phyloP scores from a whole-genome alignment of 1,140 invertebrate genomes.

The Gryon sp. region DNA sequence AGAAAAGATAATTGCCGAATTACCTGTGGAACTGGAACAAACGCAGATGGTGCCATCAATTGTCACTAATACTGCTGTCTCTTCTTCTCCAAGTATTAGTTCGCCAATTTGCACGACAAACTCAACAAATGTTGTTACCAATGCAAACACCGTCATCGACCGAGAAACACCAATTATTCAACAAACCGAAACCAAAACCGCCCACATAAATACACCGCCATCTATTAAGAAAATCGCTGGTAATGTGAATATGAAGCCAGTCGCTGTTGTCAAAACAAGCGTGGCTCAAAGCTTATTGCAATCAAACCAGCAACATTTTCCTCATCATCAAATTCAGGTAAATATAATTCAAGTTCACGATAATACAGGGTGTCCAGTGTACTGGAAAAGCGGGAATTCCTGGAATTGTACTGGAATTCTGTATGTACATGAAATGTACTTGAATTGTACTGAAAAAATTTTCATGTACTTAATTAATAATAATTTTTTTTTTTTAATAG shows the following conservation, averaged over 20 bases:
- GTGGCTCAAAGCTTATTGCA: slow-evolving; percentile 75
- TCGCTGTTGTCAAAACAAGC: slow-evolving; percentile 75
- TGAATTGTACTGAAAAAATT: too few species aligned
- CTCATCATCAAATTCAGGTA: slow-evolving; percentile 77
- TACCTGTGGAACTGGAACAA: slow-evolving; percentile 63
- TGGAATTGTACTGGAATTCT: too few species aligned
- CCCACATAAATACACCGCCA: slow-evolving; percentile 41
- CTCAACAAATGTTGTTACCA: slow-evolving; percentile 30
- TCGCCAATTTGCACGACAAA: slow-evolving; percentile 63
- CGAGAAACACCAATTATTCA: slow-evolving; percentile 37
- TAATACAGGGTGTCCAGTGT: too few species aligned
- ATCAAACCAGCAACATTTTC: slow-evolving; percentile 77
- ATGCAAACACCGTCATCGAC: slow-evolving; percentile 37
- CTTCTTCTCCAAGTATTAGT: slow-evolving; percentile 45
- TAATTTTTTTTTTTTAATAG: too few species aligned
- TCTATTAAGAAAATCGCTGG: slow-evolving; percentile 66
- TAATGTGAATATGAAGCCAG: slow-evolving; percentile 72
- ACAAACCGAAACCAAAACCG: slow-evolving; percentile 46
- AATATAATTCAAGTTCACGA: too few species aligned
- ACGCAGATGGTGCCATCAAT: slow-evolving; percentile 45
- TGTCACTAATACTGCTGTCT: slow-evolving; percentile 49
- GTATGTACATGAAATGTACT: too few species aligned
- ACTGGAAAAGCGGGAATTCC: too few species aligned
- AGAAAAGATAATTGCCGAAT: slow-evolving; percentile 69
- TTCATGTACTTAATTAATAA: too few species aligned